phyloP scores from a whole-genome alignment of 1,140 invertebrate genomes.

The Acyrthosiphon pisum region DNA sequence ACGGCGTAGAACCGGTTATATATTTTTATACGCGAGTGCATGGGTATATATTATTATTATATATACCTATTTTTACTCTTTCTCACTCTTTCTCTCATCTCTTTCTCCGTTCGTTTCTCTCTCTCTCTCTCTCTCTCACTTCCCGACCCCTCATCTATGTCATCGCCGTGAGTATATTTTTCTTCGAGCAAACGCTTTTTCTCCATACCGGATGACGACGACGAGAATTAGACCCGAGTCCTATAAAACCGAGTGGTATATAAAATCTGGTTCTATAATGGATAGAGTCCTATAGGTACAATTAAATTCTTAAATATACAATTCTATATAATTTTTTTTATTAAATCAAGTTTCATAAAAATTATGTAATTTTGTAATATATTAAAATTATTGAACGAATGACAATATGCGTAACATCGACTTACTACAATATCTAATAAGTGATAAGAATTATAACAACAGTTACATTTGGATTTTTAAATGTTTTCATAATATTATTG shows the following conservation, averaged over 20 bases:
- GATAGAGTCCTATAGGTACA: no score
- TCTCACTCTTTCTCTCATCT: neutral
- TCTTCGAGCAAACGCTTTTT: neutral
- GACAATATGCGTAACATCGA: neutral
- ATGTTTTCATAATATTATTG: neutral
- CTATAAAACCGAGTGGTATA: neutral
- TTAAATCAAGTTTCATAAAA: no score
- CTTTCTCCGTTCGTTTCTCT: no score
- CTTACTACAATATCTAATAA: neutral
- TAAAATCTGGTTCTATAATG: no score
- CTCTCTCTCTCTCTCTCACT: neutral
- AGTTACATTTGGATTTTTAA: neutral
- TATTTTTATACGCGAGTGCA: neutral
- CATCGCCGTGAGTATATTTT: neutral
- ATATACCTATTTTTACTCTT: neutral
- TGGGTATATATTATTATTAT: neutral
- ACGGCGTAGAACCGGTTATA: conserved; percentile 44
- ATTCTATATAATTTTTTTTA: no score
- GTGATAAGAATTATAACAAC: neutral
- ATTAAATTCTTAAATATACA: no score
- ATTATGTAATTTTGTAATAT: no score
- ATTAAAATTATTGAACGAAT: neutral
- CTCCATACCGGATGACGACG: neutral
- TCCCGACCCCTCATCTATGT: neutral
- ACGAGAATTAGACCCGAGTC: neutral